Conservation (phyloP, 2,888 invertebrate species). For the Andrena praecox region DNA sequence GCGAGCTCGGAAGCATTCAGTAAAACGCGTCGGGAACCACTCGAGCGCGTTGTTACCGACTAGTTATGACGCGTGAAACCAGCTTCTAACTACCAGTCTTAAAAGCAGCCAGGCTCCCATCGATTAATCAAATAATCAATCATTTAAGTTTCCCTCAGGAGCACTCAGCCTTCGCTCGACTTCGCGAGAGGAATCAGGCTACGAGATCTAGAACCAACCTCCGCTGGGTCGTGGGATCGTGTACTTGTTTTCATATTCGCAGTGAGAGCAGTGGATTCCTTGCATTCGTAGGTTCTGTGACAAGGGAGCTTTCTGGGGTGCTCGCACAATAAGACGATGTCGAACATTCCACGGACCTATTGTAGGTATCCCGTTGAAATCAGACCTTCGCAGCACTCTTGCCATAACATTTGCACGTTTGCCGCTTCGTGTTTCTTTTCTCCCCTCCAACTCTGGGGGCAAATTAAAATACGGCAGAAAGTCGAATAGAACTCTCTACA, state of each 20-base stretch:
- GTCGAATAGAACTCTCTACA: background rate
- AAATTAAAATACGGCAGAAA: no score
- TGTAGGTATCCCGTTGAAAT: background rate
- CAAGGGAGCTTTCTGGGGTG: background rate
- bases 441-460: no score
- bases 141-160: background rate
- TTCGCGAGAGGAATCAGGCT: background rate
- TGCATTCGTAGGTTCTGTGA: slow-evolving; percentile 4
- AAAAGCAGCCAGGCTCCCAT: background rate
- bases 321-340: background rate
- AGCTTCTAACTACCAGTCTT: background rate
- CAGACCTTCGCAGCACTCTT: background rate
- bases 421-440: background rate
- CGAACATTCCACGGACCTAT: slow-evolving; percentile 23
- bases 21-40: background rate
- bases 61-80: background rate
- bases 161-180: background rate
- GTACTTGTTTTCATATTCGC: background rate
- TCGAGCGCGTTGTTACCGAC: background rate
- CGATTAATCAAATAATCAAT: slow-evolving; percentile 13
- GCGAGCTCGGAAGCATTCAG: background rate
- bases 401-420: background rate
- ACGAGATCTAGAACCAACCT: background rate
- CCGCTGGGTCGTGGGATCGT: background rate
- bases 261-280: background rate